A percentile compares a stretch with the other conserved stretches of the same genome.
Conservation (phyloP, 2,113 vertebrate genomes). For the Aegithalos caudatus region DNA sequence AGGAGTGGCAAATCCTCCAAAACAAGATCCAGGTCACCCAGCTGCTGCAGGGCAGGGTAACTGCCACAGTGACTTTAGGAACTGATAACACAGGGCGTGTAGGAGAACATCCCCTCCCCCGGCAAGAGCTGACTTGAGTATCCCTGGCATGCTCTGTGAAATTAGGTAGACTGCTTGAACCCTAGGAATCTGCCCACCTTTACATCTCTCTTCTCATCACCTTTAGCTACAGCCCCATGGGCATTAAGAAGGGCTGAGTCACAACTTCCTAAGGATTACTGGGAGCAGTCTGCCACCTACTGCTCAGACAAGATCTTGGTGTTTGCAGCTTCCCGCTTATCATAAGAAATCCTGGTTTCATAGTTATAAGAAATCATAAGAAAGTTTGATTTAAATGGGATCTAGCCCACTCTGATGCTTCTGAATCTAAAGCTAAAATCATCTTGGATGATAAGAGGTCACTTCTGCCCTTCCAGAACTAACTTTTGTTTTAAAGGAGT, state of each 20-base stretch:
- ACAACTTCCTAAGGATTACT: not conserved
- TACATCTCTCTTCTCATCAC: not conserved
- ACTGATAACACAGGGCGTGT: not conserved
- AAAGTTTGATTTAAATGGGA: not conserved
- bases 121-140: not conserved
- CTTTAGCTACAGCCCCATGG: not conserved
- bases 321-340: not conserved
- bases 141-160: not conserved
- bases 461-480: not conserved
- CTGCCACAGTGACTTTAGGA: not conserved
- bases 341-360: not conserved
- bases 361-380: not conserved
- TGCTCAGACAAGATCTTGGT: not conserved
- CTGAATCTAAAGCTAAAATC: not conserved
- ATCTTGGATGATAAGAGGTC: not conserved
- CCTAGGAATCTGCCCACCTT: not conserved
- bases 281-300: conserved; percentile 60
- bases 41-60: not conserved
- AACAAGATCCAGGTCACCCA: not conserved
- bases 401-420: not conserved
- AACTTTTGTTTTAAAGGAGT: not conserved
- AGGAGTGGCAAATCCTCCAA: not conserved
- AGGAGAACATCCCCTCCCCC: not conserved
- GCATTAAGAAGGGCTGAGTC: not conserved
- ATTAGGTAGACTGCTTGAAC: not conserved